phyloP scores from a whole-genome alignment of 2,113 vertebrate species.

The Mirounga angustirostris region DNA sequence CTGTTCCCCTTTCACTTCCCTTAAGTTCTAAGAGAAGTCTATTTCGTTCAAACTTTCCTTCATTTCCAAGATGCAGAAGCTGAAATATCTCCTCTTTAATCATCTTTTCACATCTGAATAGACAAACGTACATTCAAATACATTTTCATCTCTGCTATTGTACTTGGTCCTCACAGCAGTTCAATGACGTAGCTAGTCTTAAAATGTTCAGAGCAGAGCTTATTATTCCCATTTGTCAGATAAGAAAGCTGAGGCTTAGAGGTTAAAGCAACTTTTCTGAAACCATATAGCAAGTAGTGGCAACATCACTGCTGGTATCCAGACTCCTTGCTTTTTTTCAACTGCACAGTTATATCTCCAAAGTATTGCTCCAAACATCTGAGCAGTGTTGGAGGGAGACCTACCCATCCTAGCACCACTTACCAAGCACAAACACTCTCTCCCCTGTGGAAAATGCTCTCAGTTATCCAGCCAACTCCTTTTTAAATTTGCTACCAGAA shows the following conservation, averaged over 20 bases:
- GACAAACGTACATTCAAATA: neutral
- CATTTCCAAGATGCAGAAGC: neutral
- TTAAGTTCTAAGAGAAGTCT: constrained; percentile 27
- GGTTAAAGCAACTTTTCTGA: neutral
- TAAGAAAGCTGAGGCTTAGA: constrained; percentile 33
- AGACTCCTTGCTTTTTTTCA: neutral
- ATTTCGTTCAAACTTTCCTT: constrained; percentile 43
- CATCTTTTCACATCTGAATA: neutral
- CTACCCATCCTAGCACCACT: neutral
- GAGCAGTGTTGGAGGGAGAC: neutral
- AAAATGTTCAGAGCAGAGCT: constrained; percentile 18
- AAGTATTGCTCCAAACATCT: neutral
- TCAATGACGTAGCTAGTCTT: neutral
- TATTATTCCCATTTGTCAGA: constrained; percentile 9
- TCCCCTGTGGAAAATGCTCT: neutral
- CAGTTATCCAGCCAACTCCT: neutral
- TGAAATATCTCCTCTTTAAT: neutral
- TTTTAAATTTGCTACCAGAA: constrained; percentile 2
- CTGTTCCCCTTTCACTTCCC: neutral
- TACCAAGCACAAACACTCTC: neutral
- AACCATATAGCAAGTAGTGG: neutral
- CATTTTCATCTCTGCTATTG: neutral
- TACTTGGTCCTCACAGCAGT: neutral
- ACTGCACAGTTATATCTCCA: neutral
- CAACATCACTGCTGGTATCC: neutral